Evolutionary conservation across 1,140 invertebrate species (phyloP), one percentile per base, ranked within the genome.

Genomic region (Drosophila serrata): DNA sequence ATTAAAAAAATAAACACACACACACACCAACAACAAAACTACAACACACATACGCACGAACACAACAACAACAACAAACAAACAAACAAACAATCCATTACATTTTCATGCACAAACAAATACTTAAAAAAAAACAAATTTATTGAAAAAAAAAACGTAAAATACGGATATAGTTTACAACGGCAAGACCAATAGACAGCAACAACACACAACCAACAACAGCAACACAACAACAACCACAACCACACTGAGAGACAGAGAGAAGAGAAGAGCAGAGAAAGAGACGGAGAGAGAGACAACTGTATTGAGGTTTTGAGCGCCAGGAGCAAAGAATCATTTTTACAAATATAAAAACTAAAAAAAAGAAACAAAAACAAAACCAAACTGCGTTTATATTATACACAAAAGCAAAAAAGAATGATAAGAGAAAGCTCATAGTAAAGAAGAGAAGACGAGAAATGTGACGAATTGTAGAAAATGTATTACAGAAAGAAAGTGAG

Each of bases 241-340:
- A 64, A 24, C 43, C 60, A 73, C 69, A 75, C 70, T 76, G 53
- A 73, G 68, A 59, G 62, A 75, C 59, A 75, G 40, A 64, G 58
- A 72, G 51, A 37, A 24, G 51, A 57, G 43, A 37, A 24, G 51
- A 57, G 43, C 49, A 37, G 33, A 55, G 51, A 55, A 24, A 55
- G 69, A 64, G 55, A 76, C 53, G 46, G 73, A 57, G 69, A 75
- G 51, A 76, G 73, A 78, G 74, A 77, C 62, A 77, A 58, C 63
- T 76, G 74, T 68, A 68, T 75, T 75, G 73, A 75, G 72, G 81
- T 79, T 84, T 84, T 88, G 70, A 73, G 64, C 84, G 79, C 84
- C 84, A 82, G 69, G 84, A 79, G 82, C 63, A 80, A 82, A 87
- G 67, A 82, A 82, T 82, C 84, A 88, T 87, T 87, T 87, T 77